Evolutionary conservation across 2,113 vertebrate species (phyloP).

Genomic region (Otis tarda): DNA sequence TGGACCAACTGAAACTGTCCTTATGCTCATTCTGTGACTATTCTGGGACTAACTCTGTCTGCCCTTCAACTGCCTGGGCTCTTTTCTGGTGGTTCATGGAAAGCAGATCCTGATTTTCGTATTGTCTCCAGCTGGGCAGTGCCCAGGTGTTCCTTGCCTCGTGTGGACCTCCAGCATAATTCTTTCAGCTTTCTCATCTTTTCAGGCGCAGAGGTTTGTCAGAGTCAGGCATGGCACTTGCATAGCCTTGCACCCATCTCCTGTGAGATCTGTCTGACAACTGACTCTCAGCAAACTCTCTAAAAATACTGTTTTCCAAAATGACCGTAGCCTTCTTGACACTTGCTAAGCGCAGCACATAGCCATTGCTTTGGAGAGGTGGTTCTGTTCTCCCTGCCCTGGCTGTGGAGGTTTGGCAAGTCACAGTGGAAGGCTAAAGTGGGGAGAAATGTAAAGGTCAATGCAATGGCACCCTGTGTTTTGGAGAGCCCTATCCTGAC

Average conservation of each 20-base stretch:
- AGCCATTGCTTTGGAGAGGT: background rate
- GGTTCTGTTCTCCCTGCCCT: background rate
- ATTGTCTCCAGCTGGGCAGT: background rate
- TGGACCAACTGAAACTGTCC: background rate
- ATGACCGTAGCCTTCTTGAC: background rate
- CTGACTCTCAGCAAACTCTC: background rate
- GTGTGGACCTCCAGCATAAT: too few relatives aligned
- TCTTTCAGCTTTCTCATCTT: background rate
- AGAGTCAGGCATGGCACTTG: background rate
- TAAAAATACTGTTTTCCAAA: background rate
- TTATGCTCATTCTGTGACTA: background rate
- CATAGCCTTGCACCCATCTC: too few relatives aligned
- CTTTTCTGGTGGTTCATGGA: fast-evolving
- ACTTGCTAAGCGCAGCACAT: fast-evolving
- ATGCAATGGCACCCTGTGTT: fast-evolving
- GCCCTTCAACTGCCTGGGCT: background rate
- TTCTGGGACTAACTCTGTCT: too few relatives aligned
- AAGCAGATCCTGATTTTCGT: background rate
- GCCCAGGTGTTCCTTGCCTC: background rate
- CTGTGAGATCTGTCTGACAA: background rate
- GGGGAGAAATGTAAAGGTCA: background rate
- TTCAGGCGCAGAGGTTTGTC: background rate
- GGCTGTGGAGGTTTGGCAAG: background rate
- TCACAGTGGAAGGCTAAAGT: background rate
- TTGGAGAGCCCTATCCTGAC: background rate